Percentiles rank a stretch among this genome's conserved stretches.
These are phyloP conservation scores for Bombus impatiens DNA, from an alignment of 1,140 invertebrate genomes.

Conservation along the genomic window DNA sequence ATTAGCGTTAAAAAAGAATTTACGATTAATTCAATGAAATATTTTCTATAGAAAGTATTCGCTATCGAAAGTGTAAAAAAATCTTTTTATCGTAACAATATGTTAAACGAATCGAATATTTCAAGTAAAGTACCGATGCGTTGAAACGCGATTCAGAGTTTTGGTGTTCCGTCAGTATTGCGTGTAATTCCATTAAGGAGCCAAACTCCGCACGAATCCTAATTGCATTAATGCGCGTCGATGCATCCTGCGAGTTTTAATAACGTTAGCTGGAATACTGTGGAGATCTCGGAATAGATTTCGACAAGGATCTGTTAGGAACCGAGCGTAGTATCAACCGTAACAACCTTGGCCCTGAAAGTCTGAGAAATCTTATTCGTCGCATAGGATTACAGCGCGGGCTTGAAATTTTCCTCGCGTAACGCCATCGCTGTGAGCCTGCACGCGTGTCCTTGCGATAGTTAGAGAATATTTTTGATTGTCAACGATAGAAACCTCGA, in stretches of 20 bases:
- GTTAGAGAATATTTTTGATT: neutral
- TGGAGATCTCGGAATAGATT: too few relatives aligned
- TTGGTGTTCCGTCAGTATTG: too few relatives aligned
- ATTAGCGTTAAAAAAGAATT: too few relatives aligned
- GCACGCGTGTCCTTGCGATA: neutral
- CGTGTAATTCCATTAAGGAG: neutral
- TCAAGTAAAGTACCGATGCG: too few relatives aligned
- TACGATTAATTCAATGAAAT: too few relatives aligned
- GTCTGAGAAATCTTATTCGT: slow-evolving; percentile 9
- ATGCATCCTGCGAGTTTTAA: neutral
- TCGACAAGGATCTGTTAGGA: neutral
- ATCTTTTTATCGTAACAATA: too few relatives aligned
- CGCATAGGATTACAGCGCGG: neutral
- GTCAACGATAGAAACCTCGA: too few relatives aligned
- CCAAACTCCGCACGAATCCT: neutral
- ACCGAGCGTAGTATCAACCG: neutral
- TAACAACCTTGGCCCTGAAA: slow-evolving; percentile 21
- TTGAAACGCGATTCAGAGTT: too few relatives aligned
- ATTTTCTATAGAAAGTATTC: too few relatives aligned
- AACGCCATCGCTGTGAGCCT: neutral
- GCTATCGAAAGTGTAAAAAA: too few relatives aligned
- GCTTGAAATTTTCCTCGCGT: slow-evolving; percentile 15
- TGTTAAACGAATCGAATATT: too few relatives aligned
- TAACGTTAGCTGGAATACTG: neutral
- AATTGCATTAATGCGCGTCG: too few relatives aligned